Evolutionary conservation across 2,888 invertebrate genomes (phyloP), one percentile per base, ranked within the genome.

Genomic region (Papilio demoleus): DNA sequence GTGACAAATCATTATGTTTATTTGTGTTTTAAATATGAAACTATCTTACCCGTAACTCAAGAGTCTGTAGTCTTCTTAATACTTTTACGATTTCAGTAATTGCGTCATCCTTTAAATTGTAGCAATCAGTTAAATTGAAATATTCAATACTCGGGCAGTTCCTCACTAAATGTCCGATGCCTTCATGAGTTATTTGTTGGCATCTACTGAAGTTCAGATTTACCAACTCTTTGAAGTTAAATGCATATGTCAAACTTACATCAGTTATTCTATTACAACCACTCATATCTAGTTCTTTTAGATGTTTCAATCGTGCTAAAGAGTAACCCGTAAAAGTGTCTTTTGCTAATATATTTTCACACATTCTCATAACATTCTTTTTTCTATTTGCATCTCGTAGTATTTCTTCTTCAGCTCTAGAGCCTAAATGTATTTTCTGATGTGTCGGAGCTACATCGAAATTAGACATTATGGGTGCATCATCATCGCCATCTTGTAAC

Each of bases 251-350:
- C 11, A 96, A 80, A 71, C 96, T 95, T 0, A 95, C 94, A 83
- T 96, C 96, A 19, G 96, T 95, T 65, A 96, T 94, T 82, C 94
- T 94, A 73, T 94, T 95, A 79, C 96, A 96, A 0, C 94, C 94
- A 70, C 94, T 94, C 17, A 96, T 87, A 79, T 96, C 94, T 6
- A 96, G 86, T 60, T 93, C 89, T 70, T 86, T 89, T 2, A 96
- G 88, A 0, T 92, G 88, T 72, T 88, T 93, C 14, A 95, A 77
- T 38, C 93, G 87, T 38, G 92, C 92, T 70, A 95, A 87, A 8
- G 94, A 94, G 76, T 91, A 93, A 1, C 93, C 93, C 64, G 86
- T 83, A 67, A 84, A 87, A 11, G 86, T 80, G 62, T 90, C 87
- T 73, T 85, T 81, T 8, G 89, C 78, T 22, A 92, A 71, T 70